Conservation (phyloP, 2,888 invertebrate genomes). For the Scotopteryx bipunctaria region DNA sequence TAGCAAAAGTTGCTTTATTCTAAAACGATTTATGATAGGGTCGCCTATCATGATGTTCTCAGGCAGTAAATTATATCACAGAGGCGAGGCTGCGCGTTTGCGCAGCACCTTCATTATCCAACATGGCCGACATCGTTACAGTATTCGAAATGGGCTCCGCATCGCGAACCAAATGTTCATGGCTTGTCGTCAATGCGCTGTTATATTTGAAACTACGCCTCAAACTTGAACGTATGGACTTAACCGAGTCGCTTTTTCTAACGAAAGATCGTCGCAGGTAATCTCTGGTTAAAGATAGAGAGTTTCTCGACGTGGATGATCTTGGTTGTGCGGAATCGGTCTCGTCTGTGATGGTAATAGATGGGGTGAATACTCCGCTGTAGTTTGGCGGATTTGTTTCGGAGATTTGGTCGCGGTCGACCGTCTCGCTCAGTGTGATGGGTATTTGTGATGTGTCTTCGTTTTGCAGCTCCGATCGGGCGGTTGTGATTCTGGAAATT, state of each 20-base stretch:
- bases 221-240: conserved; percentile 71
- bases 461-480: conserved; percentile 51
- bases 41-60: background rate
- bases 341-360: conserved; percentile 64
- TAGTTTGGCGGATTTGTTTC: conserved; percentile 55
- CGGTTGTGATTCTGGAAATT: conserved; percentile 63
- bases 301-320: conserved; percentile 59
- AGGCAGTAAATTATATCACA: conserved; percentile 53
- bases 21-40: too few relatives aligned
- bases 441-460: conserved; percentile 68
- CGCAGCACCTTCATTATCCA: conserved; percentile 55
- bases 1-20: too few relatives aligned
- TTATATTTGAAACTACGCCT: conserved; percentile 74
- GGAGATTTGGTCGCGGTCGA: conserved; percentile 55
- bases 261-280: conserved; percentile 70
- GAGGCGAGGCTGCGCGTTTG: conserved; percentile 64
- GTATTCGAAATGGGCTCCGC: conserved; percentile 84
- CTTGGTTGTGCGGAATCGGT: conserved; percentile 52
- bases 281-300: conserved; percentile 64
- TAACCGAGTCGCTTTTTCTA: conserved; percentile 70
- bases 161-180: conserved; percentile 84
- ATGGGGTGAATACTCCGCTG: conserved; percentile 55
- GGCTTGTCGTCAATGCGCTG: conserved; percentile 73
- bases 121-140: conserved; percentile 73
- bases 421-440: conserved; percentile 71